Percentiles rank a stretch among this genome's conserved stretches.
Evolutionary conservation across 2,797 vertebrate species (phyloP).

Genomic region (Distichodus sexfasciatus): DNA sequence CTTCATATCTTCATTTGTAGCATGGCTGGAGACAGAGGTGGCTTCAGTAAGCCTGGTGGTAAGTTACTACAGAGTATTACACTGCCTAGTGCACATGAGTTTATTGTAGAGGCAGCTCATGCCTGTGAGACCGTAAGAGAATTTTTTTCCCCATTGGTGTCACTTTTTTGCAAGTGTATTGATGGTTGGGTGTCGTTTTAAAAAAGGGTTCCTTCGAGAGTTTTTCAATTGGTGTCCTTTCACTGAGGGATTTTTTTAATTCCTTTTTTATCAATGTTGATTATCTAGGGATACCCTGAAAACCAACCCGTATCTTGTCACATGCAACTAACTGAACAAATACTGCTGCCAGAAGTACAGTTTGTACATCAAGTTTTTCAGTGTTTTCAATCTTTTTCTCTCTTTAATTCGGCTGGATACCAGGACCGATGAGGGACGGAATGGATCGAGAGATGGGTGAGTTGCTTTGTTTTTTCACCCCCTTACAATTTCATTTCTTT

Average conservation of each 20-base stretch:
- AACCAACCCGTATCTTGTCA: conserved; percentile 12
- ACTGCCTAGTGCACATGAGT: conserved; percentile 93
- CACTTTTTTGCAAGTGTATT: conserved; percentile 63
- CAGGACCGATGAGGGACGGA: conserved; percentile 90
- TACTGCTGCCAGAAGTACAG: conserved; percentile 47
- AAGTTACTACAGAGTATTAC: conserved; percentile 99
- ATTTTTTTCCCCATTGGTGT: conserved; percentile 64
- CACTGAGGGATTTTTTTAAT: conserved; percentile 8
- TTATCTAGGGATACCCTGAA: conserved; percentile 20
- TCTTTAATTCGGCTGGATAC: conserved; percentile 58
- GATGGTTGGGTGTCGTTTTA: conserved; percentile 56
- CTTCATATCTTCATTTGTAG: conserved; percentile 99
- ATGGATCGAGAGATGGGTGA: conserved; percentile 91
- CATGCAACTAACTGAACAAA: conserved; percentile 40
- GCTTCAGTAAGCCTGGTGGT: conserved; percentile 99
- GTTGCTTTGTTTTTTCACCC: conserved; percentile 14
- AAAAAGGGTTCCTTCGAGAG: conserved; percentile 29
- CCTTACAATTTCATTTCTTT: not conserved
- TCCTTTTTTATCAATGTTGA: not conserved
- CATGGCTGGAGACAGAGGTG: conserved; percentile 99
- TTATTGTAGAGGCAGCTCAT: conserved; percentile 52
- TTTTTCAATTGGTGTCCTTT: conserved; percentile 23
- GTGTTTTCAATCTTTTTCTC: conserved; percentile 57
- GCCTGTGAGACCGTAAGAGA: conserved; percentile 55
- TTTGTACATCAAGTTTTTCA: conserved; percentile 36